These are phyloP conservation scores for Nycticorax nycticorax DNA, from an alignment of 2,113 vertebrate genomes.

Conservation along the genomic window DNA sequence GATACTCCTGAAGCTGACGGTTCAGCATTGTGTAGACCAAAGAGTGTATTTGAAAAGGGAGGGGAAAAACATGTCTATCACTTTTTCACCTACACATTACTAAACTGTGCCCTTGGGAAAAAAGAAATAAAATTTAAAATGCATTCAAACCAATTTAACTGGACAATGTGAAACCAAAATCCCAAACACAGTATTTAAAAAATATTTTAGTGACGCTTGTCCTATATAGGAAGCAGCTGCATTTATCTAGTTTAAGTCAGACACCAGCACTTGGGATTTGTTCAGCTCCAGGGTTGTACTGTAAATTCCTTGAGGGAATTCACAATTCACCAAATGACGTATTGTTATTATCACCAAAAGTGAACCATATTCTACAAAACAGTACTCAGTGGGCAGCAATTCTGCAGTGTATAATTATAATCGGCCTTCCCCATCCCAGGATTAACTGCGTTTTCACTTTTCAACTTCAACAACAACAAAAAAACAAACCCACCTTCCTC, in stretches of 20 bases:
- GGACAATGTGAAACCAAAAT: not conserved
- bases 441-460: constrained; percentile 48
- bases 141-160: constrained; percentile 25
- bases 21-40: not conserved
- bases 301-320: constrained; percentile 60
- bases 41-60: not conserved
- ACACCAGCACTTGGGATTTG: constrained; percentile 68
- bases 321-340: constrained; percentile 79
- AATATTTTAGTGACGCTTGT: constrained; percentile 44
- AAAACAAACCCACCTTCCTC: not conserved
- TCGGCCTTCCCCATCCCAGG: not conserved
- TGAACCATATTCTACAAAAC: constrained; percentile 53
- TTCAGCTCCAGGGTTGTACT: constrained; percentile 54
- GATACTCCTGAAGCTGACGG: constrained; percentile 34
- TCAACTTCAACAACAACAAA: not conserved
- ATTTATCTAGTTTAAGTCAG: constrained; percentile 67
- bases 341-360: constrained; percentile 76
- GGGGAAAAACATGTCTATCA: not conserved
- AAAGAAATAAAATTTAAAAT: not conserved
- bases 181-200: constrained; percentile 10
- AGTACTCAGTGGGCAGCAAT: constrained; percentile 68
- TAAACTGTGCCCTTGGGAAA: not conserved
- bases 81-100: not conserved
- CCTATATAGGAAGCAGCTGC: constrained; percentile 62
- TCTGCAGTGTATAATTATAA: constrained; percentile 78